phyloP scores from a whole-genome alignment of 2,888 invertebrate genomes.

The Margaritifera margaritifera region DNA sequence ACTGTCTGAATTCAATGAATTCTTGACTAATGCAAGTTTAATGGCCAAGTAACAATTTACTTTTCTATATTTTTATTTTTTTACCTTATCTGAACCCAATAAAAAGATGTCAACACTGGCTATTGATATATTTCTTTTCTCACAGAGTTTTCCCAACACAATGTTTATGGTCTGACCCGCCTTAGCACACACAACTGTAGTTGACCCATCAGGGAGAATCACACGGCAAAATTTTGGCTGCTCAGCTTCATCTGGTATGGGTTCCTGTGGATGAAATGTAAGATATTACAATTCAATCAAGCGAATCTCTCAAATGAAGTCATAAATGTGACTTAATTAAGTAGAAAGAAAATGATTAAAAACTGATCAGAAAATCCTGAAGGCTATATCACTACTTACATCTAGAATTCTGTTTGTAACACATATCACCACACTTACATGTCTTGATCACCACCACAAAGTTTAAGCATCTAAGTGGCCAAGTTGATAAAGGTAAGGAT shows the following conservation, averaged over 20 bases:
- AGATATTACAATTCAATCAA: background rate
- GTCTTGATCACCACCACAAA: too few species aligned
- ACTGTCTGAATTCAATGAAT: too few species aligned
- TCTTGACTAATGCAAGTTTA: too few species aligned
- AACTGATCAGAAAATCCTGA: too few species aligned
- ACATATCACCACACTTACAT: too few species aligned
- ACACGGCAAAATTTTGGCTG: conserved; percentile 75
- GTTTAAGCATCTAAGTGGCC: too few species aligned
- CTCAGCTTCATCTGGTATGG: conserved; percentile 42
- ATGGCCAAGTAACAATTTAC: too few species aligned
- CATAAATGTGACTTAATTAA: background rate
- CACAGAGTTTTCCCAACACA: conserved; percentile 86
- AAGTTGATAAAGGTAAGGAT: too few species aligned
- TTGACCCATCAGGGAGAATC: conserved; percentile 90
- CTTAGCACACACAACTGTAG: conserved; percentile 90
- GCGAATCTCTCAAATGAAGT: background rate
- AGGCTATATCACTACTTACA: too few species aligned
- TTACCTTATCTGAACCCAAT: conserved; percentile 73
- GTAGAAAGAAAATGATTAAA: too few species aligned
- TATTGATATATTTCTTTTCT: conserved; percentile 86
- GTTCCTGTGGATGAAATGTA: conserved; percentile 27
- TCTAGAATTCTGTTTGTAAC: too few species aligned
- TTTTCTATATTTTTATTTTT: background rate
- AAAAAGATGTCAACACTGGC: conserved; percentile 86
- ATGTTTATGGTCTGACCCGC: conserved; percentile 83